phyloP scores from a whole-genome alignment of 2,888 invertebrate genomes.

The Polyommatus iphigenia region DNA sequence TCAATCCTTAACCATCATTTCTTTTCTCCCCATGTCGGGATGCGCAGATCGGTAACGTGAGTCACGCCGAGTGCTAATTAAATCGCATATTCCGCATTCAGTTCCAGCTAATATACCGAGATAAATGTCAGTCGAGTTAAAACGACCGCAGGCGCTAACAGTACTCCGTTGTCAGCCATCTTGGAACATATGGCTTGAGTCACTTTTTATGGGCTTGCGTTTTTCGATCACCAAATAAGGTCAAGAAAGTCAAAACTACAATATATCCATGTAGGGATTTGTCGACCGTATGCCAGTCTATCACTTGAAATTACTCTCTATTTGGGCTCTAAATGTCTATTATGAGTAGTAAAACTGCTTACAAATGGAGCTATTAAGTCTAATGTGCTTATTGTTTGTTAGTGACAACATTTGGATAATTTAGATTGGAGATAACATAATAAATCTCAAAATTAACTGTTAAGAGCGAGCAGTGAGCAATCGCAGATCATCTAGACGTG shows the following conservation, averaged over 20 bases:
- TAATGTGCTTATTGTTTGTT: not conserved
- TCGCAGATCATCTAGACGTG: not conserved
- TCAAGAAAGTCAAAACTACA: slow-evolving; percentile 27
- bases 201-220: slow-evolving; percentile 26
- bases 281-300: slow-evolving; percentile 6
- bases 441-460: not conserved
- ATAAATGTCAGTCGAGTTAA: not conserved
- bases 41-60: not conserved
- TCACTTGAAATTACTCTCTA: not conserved
- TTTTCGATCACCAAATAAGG: slow-evolving; percentile 29
- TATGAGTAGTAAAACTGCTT: not conserved
- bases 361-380: not conserved
- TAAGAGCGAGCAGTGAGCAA: not conserved
- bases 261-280: slow-evolving; percentile 14
- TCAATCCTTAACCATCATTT: not conserved
- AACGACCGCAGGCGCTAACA: slow-evolving; percentile 13
- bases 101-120: slow-evolving; percentile 6
- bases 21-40: not conserved
- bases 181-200: slow-evolving; percentile 28
- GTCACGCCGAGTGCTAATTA: slow-evolving; percentile 13
- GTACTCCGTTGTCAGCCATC: slow-evolving; percentile 27
- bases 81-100: slow-evolving; percentile 26
- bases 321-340: not conserved
- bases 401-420: not conserved
- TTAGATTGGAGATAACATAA: not conserved